Evolutionary conservation across 2,113 vertebrate genomes (phyloP), one percentile per base, ranked within the genome.

Genomic region (Myrmophylax atrothorax): DNA sequence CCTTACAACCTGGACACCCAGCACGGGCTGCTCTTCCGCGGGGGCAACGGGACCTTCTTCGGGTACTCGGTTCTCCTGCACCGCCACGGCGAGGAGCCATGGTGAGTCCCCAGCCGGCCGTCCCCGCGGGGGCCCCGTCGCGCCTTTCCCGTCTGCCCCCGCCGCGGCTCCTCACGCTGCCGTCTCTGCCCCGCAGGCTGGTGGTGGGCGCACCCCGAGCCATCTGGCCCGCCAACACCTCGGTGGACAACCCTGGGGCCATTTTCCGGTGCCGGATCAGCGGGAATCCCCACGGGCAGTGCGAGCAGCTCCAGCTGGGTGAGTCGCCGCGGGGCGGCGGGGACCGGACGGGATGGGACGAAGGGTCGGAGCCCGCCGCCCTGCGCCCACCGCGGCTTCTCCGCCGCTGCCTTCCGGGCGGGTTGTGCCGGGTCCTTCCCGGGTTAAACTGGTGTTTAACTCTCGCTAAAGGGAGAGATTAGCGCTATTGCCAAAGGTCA

Each of bases 1-100:
- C 92, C 97, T 74, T 99, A 99, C 97, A 99, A 98, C 95, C 81
- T 99, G 95, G 99, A 99, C 97, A 96, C 98, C 12, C 94, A 97
- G 19, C 97, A 98, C 92, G 95, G 98, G 47, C 84, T 99, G 94
- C 87, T 98, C 40, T 99, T 98, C 93, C 83, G 28, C 2, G 99
- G 99, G 9, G 90, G 91, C 9, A 58, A 89, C 9, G 96, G 97
- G 74, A 98, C 99, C 35, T 69, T 99, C 56, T 99, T 99, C 73
- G 99, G 99, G 33, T 99, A 99, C 94, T 99, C 99, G 1, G 99
- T 99, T 44, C 95, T 99, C 69, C 97, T 99, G 94, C 99, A 99
- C 96, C 68, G 97, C n/a, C 96, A 98, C 63, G 96, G 94, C 78
- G 33, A 81, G 19, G 94, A 98, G 29, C 97, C 96, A n/a, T 99